Base-by-base conservation (phyloP, 2,797 vertebrate species). In the Mus spretus region DNA sequence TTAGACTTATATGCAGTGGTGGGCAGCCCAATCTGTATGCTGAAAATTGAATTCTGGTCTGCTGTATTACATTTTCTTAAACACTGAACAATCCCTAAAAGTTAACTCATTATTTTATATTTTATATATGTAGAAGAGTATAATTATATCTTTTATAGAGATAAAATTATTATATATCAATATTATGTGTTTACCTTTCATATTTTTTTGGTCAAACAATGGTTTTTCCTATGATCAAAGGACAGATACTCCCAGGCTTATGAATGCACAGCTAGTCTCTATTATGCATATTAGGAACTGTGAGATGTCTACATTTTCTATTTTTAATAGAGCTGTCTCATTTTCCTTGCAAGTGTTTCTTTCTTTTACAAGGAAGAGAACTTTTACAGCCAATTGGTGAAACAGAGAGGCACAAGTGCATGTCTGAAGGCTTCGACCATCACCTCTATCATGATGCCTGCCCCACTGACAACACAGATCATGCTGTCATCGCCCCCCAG, bases 381-480 rank as follows among this genome's bases (percentile, higher is more conserved):
- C 96, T 89, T 98, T 99, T 96, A 98, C 99, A 96, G 97, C 98
- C 94, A 98, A 98, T 97, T 97, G 99, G 98, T 98, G 99, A 98
- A 98, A 99, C 83, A 99, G 98, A 79, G 98, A 98, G 97, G 97
- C 98, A 77, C 98, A 98, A 61, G 84, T 92, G 70, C 98, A 98
- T 97, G 77, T 99, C 99, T 89, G 98, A 99, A 95, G 98, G 98
- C 97, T 99, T 99, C 93, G 99, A 98, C 98, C 98, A 97, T 98
- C 98, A 99, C 88, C 98, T 99, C 93, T 98, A 99, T 97, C 98
- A 98, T 98, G 99, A 99, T 98, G 98, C 94, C 84, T 97, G 96
- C 26, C 99, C 98, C 0, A 77, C 97, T 97, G 99, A 99, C 98
- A 99, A 99, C 97, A 98, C 96, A 78, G 98, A 99, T 89, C 97